These are phyloP conservation scores for Symphodus melops DNA, from an alignment of 2,113 vertebrate species.

Conservation along the genomic window DNA sequence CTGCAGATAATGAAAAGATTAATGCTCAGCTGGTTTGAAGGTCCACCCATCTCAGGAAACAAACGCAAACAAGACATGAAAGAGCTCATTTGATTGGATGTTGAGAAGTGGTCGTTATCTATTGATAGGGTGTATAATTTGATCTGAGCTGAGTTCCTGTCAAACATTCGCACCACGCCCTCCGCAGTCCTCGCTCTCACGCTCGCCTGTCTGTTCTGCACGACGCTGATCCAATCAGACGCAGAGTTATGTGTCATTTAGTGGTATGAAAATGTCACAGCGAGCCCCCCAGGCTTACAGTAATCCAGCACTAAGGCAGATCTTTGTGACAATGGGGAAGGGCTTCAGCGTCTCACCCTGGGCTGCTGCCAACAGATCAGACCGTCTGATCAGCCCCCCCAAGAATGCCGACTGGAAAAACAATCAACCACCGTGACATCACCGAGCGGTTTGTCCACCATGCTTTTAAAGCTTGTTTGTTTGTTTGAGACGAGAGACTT, in stretches of 20 bases:
- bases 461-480: too few species aligned
- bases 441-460: too few species aligned
- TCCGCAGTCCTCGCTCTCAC: neutral
- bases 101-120: conserved; percentile 29
- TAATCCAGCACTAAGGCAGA: conserved; percentile 69
- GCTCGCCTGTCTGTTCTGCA: conserved; percentile 23
- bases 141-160: conserved; percentile 26
- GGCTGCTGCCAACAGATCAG: conserved; percentile 58
- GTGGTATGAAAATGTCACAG: conserved; percentile 67
- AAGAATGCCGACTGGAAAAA: conserved; percentile 8
- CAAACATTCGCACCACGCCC: conserved; percentile 1
- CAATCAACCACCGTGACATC: neutral
- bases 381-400: conserved; percentile 60
- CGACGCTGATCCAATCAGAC: conserved; percentile 63
- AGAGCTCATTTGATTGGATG: conserved; percentile 27
- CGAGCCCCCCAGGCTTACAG: conserved; percentile 54
- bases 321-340: conserved; percentile 63
- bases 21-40: conserved; percentile 33
- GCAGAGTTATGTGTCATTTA: conserved; percentile 63
- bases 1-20: conserved; percentile 59
- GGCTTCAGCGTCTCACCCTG: conserved; percentile 41
- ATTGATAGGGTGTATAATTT: conserved; percentile 27
- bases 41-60: conserved; percentile 27
- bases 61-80: conserved; percentile 46
- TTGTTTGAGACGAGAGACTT: too few species aligned